Base-by-base conservation (phyloP, 2,113 vertebrate genomes). In the Pedionomus torquatus region DNA sequence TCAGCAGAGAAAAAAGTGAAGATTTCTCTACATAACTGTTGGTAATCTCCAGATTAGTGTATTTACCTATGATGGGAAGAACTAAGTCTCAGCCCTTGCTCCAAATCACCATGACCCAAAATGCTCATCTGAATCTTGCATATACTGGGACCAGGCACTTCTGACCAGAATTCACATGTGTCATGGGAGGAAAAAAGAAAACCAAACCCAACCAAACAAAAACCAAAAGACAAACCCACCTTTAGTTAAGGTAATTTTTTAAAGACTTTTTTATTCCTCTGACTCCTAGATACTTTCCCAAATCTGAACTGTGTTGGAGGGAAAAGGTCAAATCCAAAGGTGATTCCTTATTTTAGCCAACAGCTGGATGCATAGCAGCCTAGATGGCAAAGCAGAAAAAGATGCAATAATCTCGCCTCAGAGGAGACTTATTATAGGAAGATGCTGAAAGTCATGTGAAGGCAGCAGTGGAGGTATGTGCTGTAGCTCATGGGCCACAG, bases 401-500 rank as follows among this genome's bases (percentile, higher is more conserved):
- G 18, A 44, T 61, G 33, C 20, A 69, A 70, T 70, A 64, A 52
- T 5, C 17, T 31, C 10, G 17, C 11, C 16, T 81, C 30, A 65
- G 57, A 60, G 30, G 52, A 9, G 19, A 68, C 9, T n/a, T 0
- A 0, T 33, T 75, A 76, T 30, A 68, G 39, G 52, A 60, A 54
- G 51, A n/a, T 19, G 6, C 10, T 54, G 35, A 48, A 82, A 68
- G 24, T 23, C 1, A 0, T 7, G 6, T 25, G 35, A 83, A 83
- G 20, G 48, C 52, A 92, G 57, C 51, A 69, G 24, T 30, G 46
- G 21, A 60, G 13, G 21, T 3, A 2, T 41, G 8, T 39, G 52
- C 17, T 70, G 15, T 7, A 12, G 17, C 37, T 74, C 0, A 0
- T 3, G 10, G 35, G 35, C 25, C 58, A 20, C 35, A 28, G 26